Evolutionary conservation across 2,113 vertebrate species (phyloP).

Genomic region (Tachysurus vachellii): DNA sequence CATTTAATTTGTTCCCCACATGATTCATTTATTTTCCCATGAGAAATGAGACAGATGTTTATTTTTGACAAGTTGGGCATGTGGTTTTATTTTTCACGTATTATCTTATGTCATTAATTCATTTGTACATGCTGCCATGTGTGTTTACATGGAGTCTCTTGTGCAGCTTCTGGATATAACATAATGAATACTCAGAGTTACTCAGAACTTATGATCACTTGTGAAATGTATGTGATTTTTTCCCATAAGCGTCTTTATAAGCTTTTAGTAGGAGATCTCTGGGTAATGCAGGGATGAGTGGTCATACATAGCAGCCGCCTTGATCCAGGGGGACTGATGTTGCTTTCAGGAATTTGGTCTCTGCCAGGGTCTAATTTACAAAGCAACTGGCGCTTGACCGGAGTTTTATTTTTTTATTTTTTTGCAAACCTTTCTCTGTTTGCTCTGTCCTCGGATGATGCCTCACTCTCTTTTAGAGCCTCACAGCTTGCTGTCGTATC

Average conservation of each 20-base stretch:
- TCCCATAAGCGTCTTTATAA: background rate
- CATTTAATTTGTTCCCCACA: background rate
- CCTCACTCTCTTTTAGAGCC: background rate
- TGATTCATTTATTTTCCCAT: background rate
- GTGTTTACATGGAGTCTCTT: background rate
- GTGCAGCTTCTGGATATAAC: background rate
- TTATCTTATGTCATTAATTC: background rate
- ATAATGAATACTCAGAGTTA: background rate
- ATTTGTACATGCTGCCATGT: background rate
- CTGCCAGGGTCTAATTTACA: constrained; percentile 34
- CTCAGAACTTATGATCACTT: background rate
- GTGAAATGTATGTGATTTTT: background rate
- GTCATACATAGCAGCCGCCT: background rate
- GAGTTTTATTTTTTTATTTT: background rate
- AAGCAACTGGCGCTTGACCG: constrained; percentile 30
- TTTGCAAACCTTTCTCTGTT: background rate
- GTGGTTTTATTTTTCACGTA: background rate
- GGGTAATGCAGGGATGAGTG: constrained; percentile 6
- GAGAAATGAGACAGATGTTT: background rate
- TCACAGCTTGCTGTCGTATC: background rate
- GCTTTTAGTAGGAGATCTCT: background rate
- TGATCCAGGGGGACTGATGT: background rate
- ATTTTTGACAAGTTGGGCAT: background rate
- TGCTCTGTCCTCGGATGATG: background rate
- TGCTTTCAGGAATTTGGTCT: constrained; percentile 15